phyloP scores from a whole-genome alignment of 2,888 invertebrate genomes.

The Cenopis cana region DNA sequence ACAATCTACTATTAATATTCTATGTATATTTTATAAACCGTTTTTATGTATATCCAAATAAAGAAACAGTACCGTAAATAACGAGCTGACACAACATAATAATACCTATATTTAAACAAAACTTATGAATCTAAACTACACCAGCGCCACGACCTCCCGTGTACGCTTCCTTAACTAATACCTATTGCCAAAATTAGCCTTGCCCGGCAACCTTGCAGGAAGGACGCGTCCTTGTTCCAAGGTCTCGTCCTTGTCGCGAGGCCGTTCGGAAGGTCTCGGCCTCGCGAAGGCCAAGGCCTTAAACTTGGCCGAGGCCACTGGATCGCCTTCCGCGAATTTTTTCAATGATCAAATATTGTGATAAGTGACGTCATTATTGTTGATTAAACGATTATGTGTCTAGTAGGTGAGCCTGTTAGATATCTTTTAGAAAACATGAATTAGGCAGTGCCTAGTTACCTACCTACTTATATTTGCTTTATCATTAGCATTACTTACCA shows the following conservation, averaged over 20 bases:
- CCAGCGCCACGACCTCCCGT: constrained; percentile 15
- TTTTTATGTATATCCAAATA: background rate
- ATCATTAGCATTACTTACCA: too few relatives aligned
- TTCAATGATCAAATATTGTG: constrained; percentile 17
- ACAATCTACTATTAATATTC: too few relatives aligned
- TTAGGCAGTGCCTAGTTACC: background rate
- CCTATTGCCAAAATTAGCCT: constrained; percentile 28
- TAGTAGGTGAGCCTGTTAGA: background rate
- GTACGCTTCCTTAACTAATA: constrained; percentile 13
- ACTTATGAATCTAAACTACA: background rate
- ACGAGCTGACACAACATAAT: background rate
- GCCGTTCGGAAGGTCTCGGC: constrained; percentile 33
- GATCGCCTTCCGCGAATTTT: constrained; percentile 27
- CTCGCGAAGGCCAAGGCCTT: constrained; percentile 24
- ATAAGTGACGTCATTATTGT: constrained; percentile 33
- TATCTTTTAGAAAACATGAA: background rate
- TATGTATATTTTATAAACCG: too few relatives aligned
- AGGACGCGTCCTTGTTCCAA: constrained; percentile 54
- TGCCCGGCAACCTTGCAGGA: constrained; percentile 27
- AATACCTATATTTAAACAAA: background rate
- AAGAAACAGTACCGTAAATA: background rate
- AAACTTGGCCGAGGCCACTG: constrained; percentile 25
- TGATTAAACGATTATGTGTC: background rate
- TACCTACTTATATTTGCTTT: too few relatives aligned
- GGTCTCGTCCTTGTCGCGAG: constrained; percentile 48